Percentiles rank a stretch among this genome's conserved stretches.
These are phyloP conservation scores for Canis aureus DNA, from an alignment of 2,113 vertebrate genomes.

Conservation along the genomic window DNA sequence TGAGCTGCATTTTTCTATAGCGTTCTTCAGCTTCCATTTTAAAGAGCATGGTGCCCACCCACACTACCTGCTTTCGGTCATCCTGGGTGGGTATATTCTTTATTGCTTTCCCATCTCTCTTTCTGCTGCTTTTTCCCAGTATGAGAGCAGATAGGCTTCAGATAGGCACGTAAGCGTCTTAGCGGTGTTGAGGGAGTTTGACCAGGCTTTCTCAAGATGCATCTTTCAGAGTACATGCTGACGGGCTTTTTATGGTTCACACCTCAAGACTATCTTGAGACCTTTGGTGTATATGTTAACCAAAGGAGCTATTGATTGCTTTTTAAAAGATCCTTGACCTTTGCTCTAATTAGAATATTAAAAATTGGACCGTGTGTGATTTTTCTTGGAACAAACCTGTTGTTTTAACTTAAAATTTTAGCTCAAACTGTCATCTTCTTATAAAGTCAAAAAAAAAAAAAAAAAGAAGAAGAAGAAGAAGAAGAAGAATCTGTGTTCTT, in stretches of 20 bases:
- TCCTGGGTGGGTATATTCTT: neutral
- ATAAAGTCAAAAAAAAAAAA: neutral
- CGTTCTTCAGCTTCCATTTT: neutral
- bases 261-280: constrained; percentile 46
- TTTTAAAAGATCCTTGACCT: constrained; percentile 58
- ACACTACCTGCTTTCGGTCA: neutral
- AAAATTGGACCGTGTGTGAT: neutral
- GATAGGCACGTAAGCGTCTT: neutral
- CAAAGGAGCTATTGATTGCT: constrained; percentile 55
- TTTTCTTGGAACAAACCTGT: constrained; percentile 28
- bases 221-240: neutral
- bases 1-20: neutral
- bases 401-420: constrained; percentile 22
- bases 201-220: constrained; percentile 33
- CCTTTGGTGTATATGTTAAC: constrained; percentile 62
- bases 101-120: neutral
- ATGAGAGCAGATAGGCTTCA: neutral
- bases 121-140: neutral
- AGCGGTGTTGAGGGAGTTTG: constrained; percentile 37
- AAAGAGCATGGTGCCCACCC: fast-evolving
- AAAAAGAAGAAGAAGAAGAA: neutral
- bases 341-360: constrained; percentile 59
- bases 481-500: neutral
- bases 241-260: constrained; percentile 35
- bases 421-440: neutral